Evolutionary conservation across 2,888 invertebrate genomes (phyloP).

Genomic region (Parasteatoda lunata): DNA sequence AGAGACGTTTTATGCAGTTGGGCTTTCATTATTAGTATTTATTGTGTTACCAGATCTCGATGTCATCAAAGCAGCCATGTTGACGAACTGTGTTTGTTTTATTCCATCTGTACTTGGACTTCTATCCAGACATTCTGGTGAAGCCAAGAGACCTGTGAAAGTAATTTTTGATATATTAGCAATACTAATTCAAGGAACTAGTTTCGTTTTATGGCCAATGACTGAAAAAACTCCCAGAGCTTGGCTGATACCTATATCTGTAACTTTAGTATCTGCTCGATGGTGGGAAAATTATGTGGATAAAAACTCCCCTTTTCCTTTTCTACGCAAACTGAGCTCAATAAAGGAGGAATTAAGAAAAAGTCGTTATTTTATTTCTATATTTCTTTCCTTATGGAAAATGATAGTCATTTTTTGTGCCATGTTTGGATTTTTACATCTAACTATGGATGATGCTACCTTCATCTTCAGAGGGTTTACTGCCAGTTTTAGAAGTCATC

Average conservation of each 20-base stretch:
- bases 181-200: constrained; percentile 80
- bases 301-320: constrained; percentile 85
- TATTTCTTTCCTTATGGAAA: constrained; percentile 94
- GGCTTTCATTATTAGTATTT: constrained; percentile 76
- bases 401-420: constrained; percentile 85
- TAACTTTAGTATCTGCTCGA: constrained; percentile 90
- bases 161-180: constrained; percentile 79
- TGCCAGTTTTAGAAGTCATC: constrained; percentile 84
- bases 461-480: constrained; percentile 86
- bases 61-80: constrained; percentile 75
- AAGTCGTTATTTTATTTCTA: constrained; percentile 90
- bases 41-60: constrained; percentile 76
- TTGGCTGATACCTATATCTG: constrained; percentile 90
- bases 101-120: constrained; percentile 75
- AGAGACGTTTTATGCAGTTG: constrained; percentile 76
- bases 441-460: constrained; percentile 83
- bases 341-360: constrained; percentile 86
- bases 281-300: constrained; percentile 99
- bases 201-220: constrained; percentile 82
- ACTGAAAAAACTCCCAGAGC: constrained; percentile 74
- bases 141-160: constrained; percentile 75
- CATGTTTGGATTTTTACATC: constrained; percentile 83
- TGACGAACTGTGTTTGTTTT: constrained; percentile 76
- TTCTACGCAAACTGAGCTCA: constrained; percentile 84
- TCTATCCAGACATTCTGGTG: constrained; percentile 74